Conservation (phyloP, 2,797 vertebrate genomes). For the Hipposideros larvatus region DNA sequence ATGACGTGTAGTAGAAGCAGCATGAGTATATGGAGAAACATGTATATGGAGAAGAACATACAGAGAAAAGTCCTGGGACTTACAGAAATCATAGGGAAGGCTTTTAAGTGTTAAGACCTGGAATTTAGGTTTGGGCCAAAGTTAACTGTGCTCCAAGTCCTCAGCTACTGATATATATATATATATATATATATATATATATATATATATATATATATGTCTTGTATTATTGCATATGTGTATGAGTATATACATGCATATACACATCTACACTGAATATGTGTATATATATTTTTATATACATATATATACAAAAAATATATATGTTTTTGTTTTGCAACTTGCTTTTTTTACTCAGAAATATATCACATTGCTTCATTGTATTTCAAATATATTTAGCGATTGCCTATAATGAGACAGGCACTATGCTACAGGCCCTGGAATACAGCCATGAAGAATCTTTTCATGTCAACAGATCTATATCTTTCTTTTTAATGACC, state of each 20-base stretch:
- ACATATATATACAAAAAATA: neutral
- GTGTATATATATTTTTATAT: neutral
- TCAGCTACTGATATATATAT: neutral
- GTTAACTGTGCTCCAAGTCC: neutral
- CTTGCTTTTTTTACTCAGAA: conserved; percentile 17
- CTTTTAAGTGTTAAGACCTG: neutral
- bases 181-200: too few species aligned
- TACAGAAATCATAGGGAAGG: neutral
- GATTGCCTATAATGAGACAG: neutral
- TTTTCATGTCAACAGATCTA: conserved; percentile 4
- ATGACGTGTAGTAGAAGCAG: neutral
- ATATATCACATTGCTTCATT: neutral
- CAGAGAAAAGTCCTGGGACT: neutral
- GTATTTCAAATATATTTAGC: conserved; percentile 46
- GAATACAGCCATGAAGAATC: neutral
- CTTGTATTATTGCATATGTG: neutral
- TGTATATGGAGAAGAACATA: neutral
- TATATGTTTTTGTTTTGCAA: neutral
- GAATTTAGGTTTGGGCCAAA: neutral
- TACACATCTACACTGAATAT: neutral
- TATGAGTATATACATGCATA: neutral
- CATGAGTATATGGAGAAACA: neutral
- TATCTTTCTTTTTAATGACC: conserved; percentile 50
- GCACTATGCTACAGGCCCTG: neutral
- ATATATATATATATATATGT: neutral